Evolutionary conservation across 2,113 vertebrate species (phyloP).

Genomic region (Esox niger): DNA sequence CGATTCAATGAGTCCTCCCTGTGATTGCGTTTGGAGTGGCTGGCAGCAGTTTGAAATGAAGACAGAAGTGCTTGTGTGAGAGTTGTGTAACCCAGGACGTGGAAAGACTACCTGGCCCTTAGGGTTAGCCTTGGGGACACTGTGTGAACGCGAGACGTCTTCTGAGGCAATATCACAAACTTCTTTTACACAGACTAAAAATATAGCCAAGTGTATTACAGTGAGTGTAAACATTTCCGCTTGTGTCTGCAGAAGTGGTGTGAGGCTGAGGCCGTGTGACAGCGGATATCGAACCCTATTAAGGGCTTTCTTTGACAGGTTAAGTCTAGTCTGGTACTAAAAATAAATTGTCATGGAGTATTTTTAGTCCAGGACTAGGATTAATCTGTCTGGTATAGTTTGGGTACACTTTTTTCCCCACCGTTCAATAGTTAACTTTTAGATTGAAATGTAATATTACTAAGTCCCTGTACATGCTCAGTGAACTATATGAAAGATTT

Average conservation of each 20-base stretch:
- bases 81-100: conserved; percentile 26
- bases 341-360: no score
- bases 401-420: no score
- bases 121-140: conserved; percentile 22
- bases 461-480: no score
- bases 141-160: background rate
- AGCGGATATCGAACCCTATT: no score
- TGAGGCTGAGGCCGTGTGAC: background rate
- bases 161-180: conserved; percentile 31
- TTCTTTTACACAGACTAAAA: conserved; percentile 5
- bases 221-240: conserved; percentile 6
- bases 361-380: no score
- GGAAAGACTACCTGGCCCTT: background rate
- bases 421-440: no score
- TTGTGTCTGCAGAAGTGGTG: conserved; percentile 10
- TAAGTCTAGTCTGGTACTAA: no score
- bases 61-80: background rate
- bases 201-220: background rate
- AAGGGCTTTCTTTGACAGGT: no score
- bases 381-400: no score
- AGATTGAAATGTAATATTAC: no score
- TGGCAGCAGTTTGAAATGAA: background rate
- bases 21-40: background rate
- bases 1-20: conserved; percentile 22
- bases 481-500: no score